A percentile compares a stretch with the other conserved stretches of the same genome.
These are phyloP conservation scores for Prolemur simus DNA, from an alignment of 2,113 vertebrate species.

Conservation along the genomic window DNA sequence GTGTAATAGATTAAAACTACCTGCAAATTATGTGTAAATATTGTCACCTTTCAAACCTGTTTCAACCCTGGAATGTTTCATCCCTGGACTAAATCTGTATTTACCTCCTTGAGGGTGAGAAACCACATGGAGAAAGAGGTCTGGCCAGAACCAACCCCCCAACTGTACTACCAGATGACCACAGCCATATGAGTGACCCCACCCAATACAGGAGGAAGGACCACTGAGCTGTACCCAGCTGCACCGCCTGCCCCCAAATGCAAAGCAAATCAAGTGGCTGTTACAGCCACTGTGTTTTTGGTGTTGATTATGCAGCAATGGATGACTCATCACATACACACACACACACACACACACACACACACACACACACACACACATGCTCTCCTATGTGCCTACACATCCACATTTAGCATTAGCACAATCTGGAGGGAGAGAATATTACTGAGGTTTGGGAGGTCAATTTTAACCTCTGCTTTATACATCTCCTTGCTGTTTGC, in stretches of 20 bases:
- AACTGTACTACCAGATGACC: rapidly evolving
- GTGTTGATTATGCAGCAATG: not conserved
- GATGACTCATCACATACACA: not conserved
- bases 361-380: not conserved
- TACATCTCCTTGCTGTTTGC: not conserved
- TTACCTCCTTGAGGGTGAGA: not conserved
- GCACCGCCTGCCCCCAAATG: no score
- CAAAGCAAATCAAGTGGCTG: not conserved
- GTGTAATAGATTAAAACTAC: not conserved
- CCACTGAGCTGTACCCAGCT: no score
- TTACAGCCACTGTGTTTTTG: not conserved
- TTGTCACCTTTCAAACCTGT: no score
- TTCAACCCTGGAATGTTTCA: no score
- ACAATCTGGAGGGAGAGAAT: not conserved
- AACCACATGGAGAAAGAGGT: not conserved
- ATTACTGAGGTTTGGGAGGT: not conserved
- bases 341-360: not conserved
- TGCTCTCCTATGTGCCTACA: not conserved
- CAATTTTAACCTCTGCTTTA: not conserved
- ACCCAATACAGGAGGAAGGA: not conserved
- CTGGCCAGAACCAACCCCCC: not conserved
- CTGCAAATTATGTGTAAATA: not conserved
- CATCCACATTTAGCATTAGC: not conserved
- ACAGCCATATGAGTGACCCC: rapidly evolving
- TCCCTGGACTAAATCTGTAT: not conserved